Percentiles rank a stretch among this genome's conserved stretches.
These are phyloP conservation scores for Oostethus manadensis DNA, from an alignment of 2,113 vertebrate genomes.

Conservation along the genomic window DNA sequence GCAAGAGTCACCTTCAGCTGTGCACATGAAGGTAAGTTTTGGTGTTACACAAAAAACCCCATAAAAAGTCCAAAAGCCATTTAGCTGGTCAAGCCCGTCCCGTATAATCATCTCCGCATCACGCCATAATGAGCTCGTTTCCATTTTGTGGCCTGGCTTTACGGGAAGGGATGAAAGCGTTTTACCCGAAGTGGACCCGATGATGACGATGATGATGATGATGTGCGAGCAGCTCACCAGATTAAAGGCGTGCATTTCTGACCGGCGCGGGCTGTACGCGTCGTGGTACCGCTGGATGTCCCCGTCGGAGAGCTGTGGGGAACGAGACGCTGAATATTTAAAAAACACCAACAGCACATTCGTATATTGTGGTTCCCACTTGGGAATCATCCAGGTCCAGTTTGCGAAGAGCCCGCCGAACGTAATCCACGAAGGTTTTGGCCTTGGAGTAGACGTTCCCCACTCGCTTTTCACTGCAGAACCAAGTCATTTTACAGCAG, in stretches of 20 bases:
- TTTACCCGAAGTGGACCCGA: conserved; percentile 1
- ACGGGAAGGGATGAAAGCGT: conserved; percentile 8
- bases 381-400: conserved; percentile 87
- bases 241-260: conserved; percentile 91
- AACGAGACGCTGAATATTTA: neutral
- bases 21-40: conserved; percentile 23
- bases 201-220: neutral
- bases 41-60: neutral
- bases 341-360: neutral
- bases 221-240: conserved; percentile 73
- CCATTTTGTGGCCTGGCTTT: conserved; percentile 16
- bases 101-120: neutral
- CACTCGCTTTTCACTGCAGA: conserved; percentile 81
- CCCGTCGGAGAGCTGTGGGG: conserved; percentile 69
- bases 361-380: conserved; percentile 42
- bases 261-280: conserved; percentile 76
- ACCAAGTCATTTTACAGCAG: no score
- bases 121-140: conserved; percentile 22
- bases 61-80: no score
- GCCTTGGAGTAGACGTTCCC: conserved; percentile 90
- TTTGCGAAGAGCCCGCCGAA: conserved; percentile 80
- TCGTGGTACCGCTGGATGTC: conserved; percentile 82
- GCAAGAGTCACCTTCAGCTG: conserved; percentile 92
- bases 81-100: neutral
- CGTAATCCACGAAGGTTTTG: conserved; percentile 86